Percentiles rank a stretch among this genome's conserved stretches.
Conservation (phyloP, 2,888 invertebrate species). For the Agrotis exclamationis region DNA sequence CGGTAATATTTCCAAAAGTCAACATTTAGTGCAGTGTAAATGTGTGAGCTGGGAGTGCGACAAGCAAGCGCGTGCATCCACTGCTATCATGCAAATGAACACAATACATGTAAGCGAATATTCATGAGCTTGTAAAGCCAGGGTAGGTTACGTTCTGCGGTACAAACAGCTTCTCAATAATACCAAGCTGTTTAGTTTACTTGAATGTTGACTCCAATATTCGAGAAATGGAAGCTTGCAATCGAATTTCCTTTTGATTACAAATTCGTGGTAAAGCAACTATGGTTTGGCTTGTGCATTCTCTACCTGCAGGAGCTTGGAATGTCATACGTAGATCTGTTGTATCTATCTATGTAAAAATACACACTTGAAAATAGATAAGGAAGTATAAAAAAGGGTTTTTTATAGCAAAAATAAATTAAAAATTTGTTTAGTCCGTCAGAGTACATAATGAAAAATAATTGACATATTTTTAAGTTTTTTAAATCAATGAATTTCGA, state of each 20-base stretch:
- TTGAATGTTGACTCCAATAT: conserved; percentile 30
- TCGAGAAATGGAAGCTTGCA: conserved; percentile 3
- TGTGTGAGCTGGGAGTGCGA: conserved; percentile 54
- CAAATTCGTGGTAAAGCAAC: conserved; percentile 1
- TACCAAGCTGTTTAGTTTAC: conserved; percentile 53
- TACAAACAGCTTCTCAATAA: conserved; percentile 62
- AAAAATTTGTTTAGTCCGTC: too few relatives aligned
- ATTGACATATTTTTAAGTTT: too few relatives aligned
- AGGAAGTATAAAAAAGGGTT: too few relatives aligned
- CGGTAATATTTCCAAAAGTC: conserved; percentile 67
- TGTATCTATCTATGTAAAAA: too few relatives aligned
- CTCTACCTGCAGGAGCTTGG: too few relatives aligned
- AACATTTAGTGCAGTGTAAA: conserved; percentile 67
- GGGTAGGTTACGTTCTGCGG: conserved; percentile 66
- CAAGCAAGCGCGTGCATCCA: conserved; percentile 72
- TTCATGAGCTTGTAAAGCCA: conserved; percentile 79
- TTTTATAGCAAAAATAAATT: too few relatives aligned
- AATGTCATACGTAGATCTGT: too few relatives aligned
- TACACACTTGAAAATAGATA: too few relatives aligned
- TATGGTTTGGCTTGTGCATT: not conserved
- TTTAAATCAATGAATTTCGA: too few relatives aligned
- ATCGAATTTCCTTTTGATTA: conserved; percentile 10
- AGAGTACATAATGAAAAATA: too few relatives aligned
- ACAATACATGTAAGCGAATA: conserved; percentile 82
- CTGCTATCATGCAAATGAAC: conserved; percentile 82